Evolutionary conservation across 2,797 vertebrate species (phyloP).

Genomic region (Australoheros facetus): DNA sequence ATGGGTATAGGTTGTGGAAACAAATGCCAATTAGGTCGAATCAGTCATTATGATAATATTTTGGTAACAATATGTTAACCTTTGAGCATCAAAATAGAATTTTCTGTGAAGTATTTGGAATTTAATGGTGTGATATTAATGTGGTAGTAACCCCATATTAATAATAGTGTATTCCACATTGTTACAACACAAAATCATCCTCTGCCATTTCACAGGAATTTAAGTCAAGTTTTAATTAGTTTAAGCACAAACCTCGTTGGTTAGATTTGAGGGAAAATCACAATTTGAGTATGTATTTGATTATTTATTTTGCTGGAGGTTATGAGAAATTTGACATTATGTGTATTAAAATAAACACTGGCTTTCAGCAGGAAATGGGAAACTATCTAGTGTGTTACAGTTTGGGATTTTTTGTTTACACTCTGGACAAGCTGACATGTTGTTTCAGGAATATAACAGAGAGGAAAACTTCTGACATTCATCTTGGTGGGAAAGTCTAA

Average conservation of each 20-base stretch:
- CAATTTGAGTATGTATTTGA: rapidly evolving
- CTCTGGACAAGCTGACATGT: neutral
- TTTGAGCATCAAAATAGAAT: rapidly evolving
- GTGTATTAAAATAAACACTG: neutral
- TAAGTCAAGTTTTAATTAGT: neutral
- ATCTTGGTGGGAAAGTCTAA: neutral
- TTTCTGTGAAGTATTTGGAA: neutral
- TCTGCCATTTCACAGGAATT: rapidly evolving
- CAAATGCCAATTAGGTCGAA: neutral
- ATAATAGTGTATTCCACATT: neutral
- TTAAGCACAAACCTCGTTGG: too few species aligned
- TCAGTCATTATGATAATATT: neutral
- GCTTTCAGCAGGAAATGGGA: neutral
- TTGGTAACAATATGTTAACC: neutral
- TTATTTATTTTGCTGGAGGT: neutral
- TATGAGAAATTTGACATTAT: rapidly evolving
- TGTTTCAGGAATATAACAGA: neutral
- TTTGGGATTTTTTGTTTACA: too few species aligned
- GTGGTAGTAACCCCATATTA: rapidly evolving
- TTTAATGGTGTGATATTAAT: neutral
- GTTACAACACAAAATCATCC: neutral
- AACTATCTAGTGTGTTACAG: neutral
- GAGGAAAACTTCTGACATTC: neutral
- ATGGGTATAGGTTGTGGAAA: rapidly evolving
- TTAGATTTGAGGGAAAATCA: neutral